These are phyloP conservation scores for Drosophila nigromelanica DNA, from an alignment of 1,140 invertebrate genomes.

Conservation along the genomic window DNA sequence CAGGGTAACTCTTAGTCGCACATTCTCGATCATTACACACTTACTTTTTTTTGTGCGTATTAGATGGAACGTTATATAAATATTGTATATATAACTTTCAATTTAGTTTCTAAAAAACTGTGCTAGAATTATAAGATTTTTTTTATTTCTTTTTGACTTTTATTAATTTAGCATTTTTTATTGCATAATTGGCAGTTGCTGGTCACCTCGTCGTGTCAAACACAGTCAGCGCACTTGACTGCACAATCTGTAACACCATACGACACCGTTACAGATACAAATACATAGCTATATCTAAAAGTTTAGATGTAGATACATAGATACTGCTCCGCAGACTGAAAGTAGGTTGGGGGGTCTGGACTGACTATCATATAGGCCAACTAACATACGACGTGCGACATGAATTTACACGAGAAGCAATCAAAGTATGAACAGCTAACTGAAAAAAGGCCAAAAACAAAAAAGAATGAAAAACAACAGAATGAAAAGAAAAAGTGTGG, in stretches of 20 bases:
- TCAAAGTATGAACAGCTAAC: constrained; percentile 31
- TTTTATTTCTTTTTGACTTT: constrained; percentile 41
- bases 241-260: constrained; percentile 14
- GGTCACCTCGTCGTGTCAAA: constrained; percentile 49
- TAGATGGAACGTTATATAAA: too few relatives aligned
- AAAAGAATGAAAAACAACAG: not conserved
- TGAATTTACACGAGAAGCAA: constrained; percentile 45
- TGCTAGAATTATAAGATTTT: not conserved
- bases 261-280: constrained; percentile 6
- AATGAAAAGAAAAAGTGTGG: not conserved
- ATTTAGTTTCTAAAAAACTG: too few relatives aligned
- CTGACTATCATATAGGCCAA: not conserved
- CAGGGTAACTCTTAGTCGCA: constrained; percentile 14
- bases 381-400: constrained; percentile 27
- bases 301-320: not conserved
- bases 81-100: too few relatives aligned
- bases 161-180: constrained; percentile 72
- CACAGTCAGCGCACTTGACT: constrained; percentile 37
- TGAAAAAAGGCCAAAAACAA: not conserved
- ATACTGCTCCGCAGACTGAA: not conserved
- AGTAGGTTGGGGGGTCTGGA: not conserved
- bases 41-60: not conserved
- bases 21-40: not conserved
- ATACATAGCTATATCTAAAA: too few relatives aligned
- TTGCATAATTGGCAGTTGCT: constrained; percentile 75